Evolutionary conservation across 2,113 vertebrate species (phyloP).

Genomic region (Neoarius graeffei): DNA sequence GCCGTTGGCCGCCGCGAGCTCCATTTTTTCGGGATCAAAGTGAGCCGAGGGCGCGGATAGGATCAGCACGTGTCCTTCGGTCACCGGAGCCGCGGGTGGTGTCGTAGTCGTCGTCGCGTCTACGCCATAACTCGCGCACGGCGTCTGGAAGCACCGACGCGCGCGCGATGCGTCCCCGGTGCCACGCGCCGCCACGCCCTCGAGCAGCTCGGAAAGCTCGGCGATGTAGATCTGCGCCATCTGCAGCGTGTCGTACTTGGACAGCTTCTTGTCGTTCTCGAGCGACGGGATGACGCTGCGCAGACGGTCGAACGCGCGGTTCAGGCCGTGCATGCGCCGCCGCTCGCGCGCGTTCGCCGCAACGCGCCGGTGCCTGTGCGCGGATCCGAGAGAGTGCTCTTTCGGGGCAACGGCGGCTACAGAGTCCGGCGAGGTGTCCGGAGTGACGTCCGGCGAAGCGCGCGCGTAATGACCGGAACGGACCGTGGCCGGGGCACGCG

Average conservation of each 20-base stretch:
- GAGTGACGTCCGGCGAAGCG: constrained; percentile 44
- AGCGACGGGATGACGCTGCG: constrained; percentile 78
- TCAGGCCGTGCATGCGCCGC: constrained; percentile 79
- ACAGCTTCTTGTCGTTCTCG: constrained; percentile 79
- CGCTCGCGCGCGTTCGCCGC: constrained; percentile 80
- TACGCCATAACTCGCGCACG: constrained; percentile 36
- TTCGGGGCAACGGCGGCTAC: background rate
- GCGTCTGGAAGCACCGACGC: constrained; percentile 55
- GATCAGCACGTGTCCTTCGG: constrained; percentile 67
- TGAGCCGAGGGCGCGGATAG: constrained; percentile 62
- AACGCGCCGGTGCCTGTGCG: constrained; percentile 74
- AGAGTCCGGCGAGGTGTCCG: constrained; percentile 46
- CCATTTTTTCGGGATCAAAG: constrained; percentile 53
- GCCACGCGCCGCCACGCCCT: constrained; percentile 63
- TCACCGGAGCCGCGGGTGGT: constrained; percentile 37
- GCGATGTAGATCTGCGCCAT: constrained; percentile 83
- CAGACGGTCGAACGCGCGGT: constrained; percentile 78
- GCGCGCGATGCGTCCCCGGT: constrained; percentile 45
- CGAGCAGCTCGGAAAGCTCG: constrained; percentile 75
- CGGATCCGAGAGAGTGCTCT: constrained; percentile 52
- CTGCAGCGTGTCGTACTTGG: constrained; percentile 81
- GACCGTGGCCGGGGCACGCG: constrained; percentile 53
- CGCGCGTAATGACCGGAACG: constrained; percentile 49
- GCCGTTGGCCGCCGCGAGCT: constrained; percentile 58
- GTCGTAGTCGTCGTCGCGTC: constrained; percentile 16